Conservation (phyloP, 2,888 invertebrate species). For the Drosophila meridiana region DNA sequence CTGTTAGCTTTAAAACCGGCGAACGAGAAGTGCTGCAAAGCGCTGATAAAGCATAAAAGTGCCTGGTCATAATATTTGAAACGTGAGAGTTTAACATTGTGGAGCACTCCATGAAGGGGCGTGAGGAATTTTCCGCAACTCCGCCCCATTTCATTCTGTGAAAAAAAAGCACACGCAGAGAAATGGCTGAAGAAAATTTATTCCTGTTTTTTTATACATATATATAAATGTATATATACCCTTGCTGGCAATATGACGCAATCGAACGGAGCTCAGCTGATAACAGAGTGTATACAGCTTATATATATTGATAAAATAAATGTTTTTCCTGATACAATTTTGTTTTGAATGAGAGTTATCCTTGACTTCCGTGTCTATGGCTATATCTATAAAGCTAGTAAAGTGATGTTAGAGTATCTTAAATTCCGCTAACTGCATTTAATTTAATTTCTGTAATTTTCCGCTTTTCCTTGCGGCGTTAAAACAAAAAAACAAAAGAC, state of each 20-base stretch:
- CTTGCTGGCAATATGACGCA: neutral
- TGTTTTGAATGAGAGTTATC: neutral
- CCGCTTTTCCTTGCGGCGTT: slow-evolving; percentile 15
- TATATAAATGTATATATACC: neutral
- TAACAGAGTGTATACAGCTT: neutral
- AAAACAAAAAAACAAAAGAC: slow-evolving; percentile 26
- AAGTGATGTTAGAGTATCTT: slow-evolving; percentile 3
- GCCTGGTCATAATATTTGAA: slow-evolving; percentile 53
- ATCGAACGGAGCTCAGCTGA: neutral
- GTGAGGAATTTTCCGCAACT: slow-evolving; percentile 15
- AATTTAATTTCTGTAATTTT: slow-evolving; percentile 2
- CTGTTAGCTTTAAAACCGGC: slow-evolving; percentile 30
- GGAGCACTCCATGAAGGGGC: slow-evolving; percentile 15
- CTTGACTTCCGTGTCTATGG: neutral
- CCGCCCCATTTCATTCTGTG: slow-evolving; percentile 11
- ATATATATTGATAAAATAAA: neutral
- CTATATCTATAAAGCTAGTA: neutral
- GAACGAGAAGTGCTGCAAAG: slow-evolving; percentile 36
- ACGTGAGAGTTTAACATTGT: slow-evolving; percentile 56
- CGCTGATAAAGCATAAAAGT: slow-evolving; percentile 61
- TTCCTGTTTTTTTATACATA: slow-evolving; percentile 12
- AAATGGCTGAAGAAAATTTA: slow-evolving; percentile 50
- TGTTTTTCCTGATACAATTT: neutral
- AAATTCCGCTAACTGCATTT: neutral
- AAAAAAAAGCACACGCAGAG: slow-evolving; percentile 21